Evolutionary conservation across 2,797 vertebrate species (phyloP), one percentile per base, ranked within the genome.

Genomic region (Clarias laeviceps): DNA sequence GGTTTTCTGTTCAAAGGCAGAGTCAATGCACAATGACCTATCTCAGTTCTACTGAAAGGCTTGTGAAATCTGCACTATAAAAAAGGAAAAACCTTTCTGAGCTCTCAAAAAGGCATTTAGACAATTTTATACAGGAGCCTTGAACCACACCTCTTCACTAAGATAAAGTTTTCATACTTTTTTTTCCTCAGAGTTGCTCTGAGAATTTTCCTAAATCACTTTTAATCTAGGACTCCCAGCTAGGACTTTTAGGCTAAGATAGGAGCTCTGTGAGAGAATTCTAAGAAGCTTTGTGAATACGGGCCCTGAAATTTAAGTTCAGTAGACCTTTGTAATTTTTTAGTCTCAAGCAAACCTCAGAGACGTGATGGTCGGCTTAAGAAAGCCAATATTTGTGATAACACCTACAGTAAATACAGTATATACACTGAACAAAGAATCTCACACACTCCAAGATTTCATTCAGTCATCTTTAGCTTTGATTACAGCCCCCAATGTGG

Each of bases 271-370:
- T 11, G 45, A 45, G 45, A 45, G 2, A 45, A 45, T 45, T 45
- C 40, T 45, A 45, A 9, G 40, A 45, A 45, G 40, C 40, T 9
- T 45, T 45, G 40, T 45, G 40, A 45, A 45, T 9, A 45, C 9
- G 40, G 40, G 8, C 8, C 40, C 40, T 45, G 40, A 45, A 45
- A 45, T 45, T 11, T 40, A 68, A 84, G 59, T 59, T 66, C 72
- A 83, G 85, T 82, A 32, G 40, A 82, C 70, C 74, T 85, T 84
- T 70, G 12, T 45, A 89, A 56, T 72, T 76, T 79, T 73, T 50
- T 50, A 74, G 82, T 68, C 69, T 6, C 56, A 61, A 76, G 82
- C 32, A 77, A 32, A 34, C 22, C 18, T 12, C 72, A 74, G 72
- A 24, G 32, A 80, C 22, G 40, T 64, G 32, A 76, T 40, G 22